Base-by-base conservation (phyloP, 1,140 invertebrate species). In the Acromyrmex charruanus region DNA sequence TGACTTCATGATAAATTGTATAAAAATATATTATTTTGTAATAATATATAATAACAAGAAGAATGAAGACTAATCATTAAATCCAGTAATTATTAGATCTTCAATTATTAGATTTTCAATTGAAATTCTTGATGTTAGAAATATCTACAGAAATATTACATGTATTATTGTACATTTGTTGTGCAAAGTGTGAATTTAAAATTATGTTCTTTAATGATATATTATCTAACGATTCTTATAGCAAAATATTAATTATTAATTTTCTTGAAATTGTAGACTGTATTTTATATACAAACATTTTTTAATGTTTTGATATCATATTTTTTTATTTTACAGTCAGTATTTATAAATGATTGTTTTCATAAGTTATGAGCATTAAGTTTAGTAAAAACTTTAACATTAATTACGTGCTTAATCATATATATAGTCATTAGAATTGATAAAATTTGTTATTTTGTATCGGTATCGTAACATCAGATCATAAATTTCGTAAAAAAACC, bases 1-100 rank as follows among this genome's bases (percentile, higher is more conserved):
- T 44, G 18, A 35, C 0, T 68, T 68, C 44, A 12, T 16, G 1
- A 49, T n/a, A 69, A 44, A 69, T 49, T 25, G 21, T 7, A 16
- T 68, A 39, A 35, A 77, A 25, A 35, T 31, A 75, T 35, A 21
- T 77, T 39, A 75, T 31, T 75, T 75, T 35, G 35, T 74, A 69
- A 14, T 12, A 35, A 25, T 58, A 25, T 25, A 1, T 21, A 59
- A 59, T 9, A 18, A 35, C n/a, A 31, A 72, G 4, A 68, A 3
- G 16, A 18, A 21, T 12, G 53, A 39, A 39, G 9, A 2, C 16
- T 59, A 35, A 59, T 77, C n/a, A 10, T 59, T 10, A 3, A 75
- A 75, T n/a, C 3, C 55, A 74, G 5, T n/a, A 16, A 55, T 35
- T 59, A 59, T 25, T 59, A 39, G 0, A 75, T 75, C 10, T 58